Evolutionary conservation across 2,888 invertebrate species (phyloP).

Genomic region (Hartigia nigra): DNA sequence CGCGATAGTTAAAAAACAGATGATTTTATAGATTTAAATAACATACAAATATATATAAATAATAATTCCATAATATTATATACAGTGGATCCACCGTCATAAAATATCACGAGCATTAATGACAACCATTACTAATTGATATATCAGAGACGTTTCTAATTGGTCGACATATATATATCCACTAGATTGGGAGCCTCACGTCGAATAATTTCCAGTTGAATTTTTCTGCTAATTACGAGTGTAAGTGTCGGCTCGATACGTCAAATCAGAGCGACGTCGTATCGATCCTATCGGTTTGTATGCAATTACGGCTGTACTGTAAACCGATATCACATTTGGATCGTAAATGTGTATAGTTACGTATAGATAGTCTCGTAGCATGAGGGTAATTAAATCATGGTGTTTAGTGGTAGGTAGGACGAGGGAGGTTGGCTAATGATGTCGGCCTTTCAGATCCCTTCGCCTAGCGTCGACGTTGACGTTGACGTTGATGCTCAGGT

Average conservation of each 20-base stretch:
- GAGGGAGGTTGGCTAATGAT: constrained; percentile 22
- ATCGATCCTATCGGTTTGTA: constrained; percentile 41
- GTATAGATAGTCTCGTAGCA: background rate
- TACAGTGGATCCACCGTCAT: background rate
- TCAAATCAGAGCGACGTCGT: constrained; percentile 26
- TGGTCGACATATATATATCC: background rate
- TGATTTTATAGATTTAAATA: background rate
- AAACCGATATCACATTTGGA: background rate
- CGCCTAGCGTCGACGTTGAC: constrained; percentile 13
- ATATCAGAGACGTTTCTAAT: background rate
- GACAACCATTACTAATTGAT: background rate
- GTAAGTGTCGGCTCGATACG: constrained; percentile 38
- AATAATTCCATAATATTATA: background rate
- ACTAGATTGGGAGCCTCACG: background rate
- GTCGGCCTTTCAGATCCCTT: constrained; percentile 31
- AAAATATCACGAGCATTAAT: background rate
- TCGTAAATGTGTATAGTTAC: background rate
- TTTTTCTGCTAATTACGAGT: constrained; percentile 54
- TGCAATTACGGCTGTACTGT: background rate
- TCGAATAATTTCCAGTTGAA: constrained; percentile 13
- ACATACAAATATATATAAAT: background rate
- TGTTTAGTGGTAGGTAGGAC: constrained; percentile 17
- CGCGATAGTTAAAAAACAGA: background rate
- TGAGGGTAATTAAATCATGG: constrained; percentile 53
- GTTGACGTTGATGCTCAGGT: constrained; percentile 24